Evolutionary conservation across 1,140 invertebrate species (phyloP).

Genomic region (Drosophila sturtevanti): DNA sequence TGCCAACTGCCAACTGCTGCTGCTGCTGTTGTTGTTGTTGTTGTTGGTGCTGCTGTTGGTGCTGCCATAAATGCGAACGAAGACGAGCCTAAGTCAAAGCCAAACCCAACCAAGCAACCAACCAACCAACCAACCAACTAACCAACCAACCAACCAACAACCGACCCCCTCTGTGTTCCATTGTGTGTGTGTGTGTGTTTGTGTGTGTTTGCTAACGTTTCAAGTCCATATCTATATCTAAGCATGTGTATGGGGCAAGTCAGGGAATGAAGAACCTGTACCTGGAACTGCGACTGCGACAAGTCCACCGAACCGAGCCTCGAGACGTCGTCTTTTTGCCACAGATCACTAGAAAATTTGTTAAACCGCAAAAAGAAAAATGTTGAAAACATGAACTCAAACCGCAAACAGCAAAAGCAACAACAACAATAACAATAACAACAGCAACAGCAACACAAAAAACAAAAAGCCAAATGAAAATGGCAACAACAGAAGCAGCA

Average conservation of each 20-base stretch:
- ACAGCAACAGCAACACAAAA: conserved; percentile 26
- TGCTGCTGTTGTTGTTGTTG: conserved; percentile 24
- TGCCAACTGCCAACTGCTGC: conserved; percentile 21
- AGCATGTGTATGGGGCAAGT: conserved; percentile 69
- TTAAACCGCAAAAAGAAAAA: conserved; percentile 73
- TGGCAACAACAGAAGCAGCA: conserved; percentile 25
- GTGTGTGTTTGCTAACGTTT: conserved; percentile 64
- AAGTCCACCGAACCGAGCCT: conserved; percentile 39
- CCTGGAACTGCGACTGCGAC: conserved; percentile 47
- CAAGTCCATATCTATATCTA: conserved; percentile 76
- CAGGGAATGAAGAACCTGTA: conserved; percentile 62
- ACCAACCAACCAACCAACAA: conserved; percentile 52
- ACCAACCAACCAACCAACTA: conserved; percentile 49
- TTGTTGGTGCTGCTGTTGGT: conserved; percentile 34
- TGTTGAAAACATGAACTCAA: conserved; percentile 68
- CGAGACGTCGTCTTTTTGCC: conserved; percentile 22
- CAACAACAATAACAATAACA: conserved; percentile 25
- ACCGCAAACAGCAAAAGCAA: conserved; percentile 48
- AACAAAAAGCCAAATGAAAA: conserved; percentile 21
- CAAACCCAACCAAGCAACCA: conserved; percentile 48
- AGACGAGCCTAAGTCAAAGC: conserved; percentile 37
- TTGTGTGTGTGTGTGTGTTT: conserved; percentile 29
- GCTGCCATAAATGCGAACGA: conserved; percentile 74
- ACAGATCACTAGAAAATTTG: conserved; percentile 72
- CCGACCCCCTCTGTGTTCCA: conserved; percentile 41